Evolutionary conservation across 2,888 invertebrate genomes (phyloP), one percentile per base, ranked within the genome.

Genomic region (Ecliptopera silaceata): DNA sequence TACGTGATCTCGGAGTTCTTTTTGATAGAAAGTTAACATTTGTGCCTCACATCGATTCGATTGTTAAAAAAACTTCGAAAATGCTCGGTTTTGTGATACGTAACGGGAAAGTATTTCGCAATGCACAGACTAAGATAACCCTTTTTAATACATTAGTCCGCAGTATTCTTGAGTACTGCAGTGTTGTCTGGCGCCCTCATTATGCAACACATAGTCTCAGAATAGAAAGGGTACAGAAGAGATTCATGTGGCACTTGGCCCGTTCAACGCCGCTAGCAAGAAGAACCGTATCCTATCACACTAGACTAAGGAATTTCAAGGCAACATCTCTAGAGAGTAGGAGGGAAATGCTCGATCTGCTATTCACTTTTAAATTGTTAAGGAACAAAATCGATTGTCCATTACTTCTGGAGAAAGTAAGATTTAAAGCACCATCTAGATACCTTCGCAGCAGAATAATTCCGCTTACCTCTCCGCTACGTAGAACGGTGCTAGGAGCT

Each of bases 11-110:
- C 6, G 45, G 45, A 8, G 45, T 45, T 20, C 18, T 34, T n/a
- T 6, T 34, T 20, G 34, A 45, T 15, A 20, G 17, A 17, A 32
- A 45, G 18, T 34, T 45, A 4, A 45, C 45, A 1, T 45, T 45
- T 12, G n/a, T 45, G 3, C 34, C 45, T 20, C 45, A 45, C n/a
- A 34, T 32, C 2, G 29, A 45, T 12, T 2, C 6, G 4, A 12
- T 45, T 1, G 34, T 45, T 31, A 18, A 45, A 4, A 45, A 31
- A 10, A 20, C 32, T 18, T 45, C 45, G 12, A 31, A 6, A n/a
- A 45, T 45, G 45, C 34, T 45, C 5, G 45, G 45, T 8, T 45
- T 45, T 34, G 45, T 45, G 8, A 45, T 45, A 4, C 15, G 45
- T 34, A 45, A 45, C 11, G 12, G 18, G 1, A 18, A 45, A 8